Evolutionary conservation across 1,140 invertebrate genomes (phyloP).

Genomic region (Drosophila pectinifera): DNA sequence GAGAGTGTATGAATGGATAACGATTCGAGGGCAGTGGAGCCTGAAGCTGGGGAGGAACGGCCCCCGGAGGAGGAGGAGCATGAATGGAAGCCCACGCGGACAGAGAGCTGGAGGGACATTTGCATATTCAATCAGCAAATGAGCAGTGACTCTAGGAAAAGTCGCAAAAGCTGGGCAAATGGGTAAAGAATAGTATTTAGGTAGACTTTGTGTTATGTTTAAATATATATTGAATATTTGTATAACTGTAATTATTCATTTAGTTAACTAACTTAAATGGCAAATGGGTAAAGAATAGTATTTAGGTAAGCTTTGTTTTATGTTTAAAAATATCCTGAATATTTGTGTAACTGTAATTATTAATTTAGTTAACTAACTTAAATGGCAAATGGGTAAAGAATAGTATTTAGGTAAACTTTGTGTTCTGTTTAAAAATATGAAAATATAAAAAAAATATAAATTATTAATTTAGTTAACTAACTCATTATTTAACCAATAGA

Average conservation of each 20-base stretch:
- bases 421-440: neutral
- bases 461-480: neutral
- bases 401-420: neutral
- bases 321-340: neutral
- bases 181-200: neutral
- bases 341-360: neutral
- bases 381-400: neutral
- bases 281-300: neutral
- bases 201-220: neutral
- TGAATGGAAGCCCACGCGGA: conserved; percentile 6
- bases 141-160: conserved; percentile 19
- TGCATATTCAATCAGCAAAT: conserved; percentile 46
- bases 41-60: conserved; percentile 18
- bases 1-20: conserved; percentile 15
- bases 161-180: neutral
- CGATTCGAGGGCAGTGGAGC: conserved; percentile 32
- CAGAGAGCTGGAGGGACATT: conserved; percentile 19
- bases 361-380: conserved; percentile 2
- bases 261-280: too few species aligned
- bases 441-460: neutral
- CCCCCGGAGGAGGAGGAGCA: neutral
- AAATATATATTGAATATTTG: neutral
- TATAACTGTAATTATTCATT: neutral
- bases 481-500: neutral
- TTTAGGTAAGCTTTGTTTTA: too few species aligned